These are phyloP conservation scores for Galeopterus variegatus DNA, from an alignment of 2,113 vertebrate species.

Conservation along the genomic window DNA sequence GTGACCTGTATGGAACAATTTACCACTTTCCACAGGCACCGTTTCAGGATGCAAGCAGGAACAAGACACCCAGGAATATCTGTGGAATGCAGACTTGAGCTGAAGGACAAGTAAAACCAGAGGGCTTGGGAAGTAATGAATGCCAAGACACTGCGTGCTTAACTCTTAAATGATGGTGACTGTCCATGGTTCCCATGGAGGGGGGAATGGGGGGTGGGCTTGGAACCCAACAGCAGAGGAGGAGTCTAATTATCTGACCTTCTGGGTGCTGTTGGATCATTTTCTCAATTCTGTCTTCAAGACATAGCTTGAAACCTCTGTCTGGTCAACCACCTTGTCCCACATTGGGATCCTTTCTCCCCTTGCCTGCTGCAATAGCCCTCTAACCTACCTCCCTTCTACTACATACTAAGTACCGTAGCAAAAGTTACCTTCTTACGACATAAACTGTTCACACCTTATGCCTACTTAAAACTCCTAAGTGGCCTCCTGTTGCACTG, in stretches of 20 bases:
- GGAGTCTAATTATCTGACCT: not conserved
- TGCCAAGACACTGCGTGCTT: not conserved
- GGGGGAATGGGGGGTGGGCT: too few species aligned
- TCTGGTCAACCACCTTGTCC: not conserved
- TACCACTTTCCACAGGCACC: not conserved
- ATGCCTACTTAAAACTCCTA: not conserved
- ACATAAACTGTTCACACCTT: not conserved
- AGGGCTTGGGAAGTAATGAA: slow-evolving; percentile 26
- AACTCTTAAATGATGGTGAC: not conserved
- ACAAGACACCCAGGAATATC: slow-evolving; percentile 36
- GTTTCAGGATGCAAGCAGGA: slow-evolving; percentile 37
- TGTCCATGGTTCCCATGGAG: not conserved
- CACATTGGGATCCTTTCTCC: not conserved
- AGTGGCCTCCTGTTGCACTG: not conserved
- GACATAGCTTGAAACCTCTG: not conserved
- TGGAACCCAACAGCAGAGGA: not conserved
- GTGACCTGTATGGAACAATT: not conserved
- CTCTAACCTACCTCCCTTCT: not conserved
- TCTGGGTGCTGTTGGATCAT: not conserved
- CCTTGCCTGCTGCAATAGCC: not conserved
- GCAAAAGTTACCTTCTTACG: not conserved
- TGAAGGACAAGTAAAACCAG: slow-evolving; percentile 68
- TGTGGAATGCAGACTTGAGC: slow-evolving; percentile 65
- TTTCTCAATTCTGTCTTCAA: not conserved
- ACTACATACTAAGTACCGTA: not conserved